Base-by-base conservation (phyloP, 2,888 invertebrate genomes). In the Catocala sponsa region DNA sequence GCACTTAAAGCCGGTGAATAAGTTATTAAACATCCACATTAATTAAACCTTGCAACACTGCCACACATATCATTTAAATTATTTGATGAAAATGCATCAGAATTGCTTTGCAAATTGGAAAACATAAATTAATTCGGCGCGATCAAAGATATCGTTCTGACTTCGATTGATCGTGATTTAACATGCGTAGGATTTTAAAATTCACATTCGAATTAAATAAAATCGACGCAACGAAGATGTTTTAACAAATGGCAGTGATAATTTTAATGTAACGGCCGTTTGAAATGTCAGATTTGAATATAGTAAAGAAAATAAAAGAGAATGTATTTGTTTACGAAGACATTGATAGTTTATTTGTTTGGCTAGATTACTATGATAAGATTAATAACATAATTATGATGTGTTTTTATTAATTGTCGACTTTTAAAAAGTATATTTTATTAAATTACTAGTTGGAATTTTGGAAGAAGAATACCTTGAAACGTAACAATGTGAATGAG, bases 141-240 rank as follows among this genome's bases (percentile, higher is more conserved):
- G 63, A 68, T 78, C 74, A 74, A 78, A 78, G 80, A 68, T 72
- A 71, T 68, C 51, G 60, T 48, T 59, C 12, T 49, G 70, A 65
- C 68, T 63, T 62, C 67, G 65, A 79, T 78, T 65, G 75, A 72
- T 72, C 59, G 63, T 65, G 67, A 63, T 62, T 62, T 70, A 71
- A 76, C 42, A 65, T 55, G 69, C 64, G 69, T 68, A 66, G 51
- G 48, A 62, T 67, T 70, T 71, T 46, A 44, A 69, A 63, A 63
- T 64, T 63, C 59, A 60, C 63, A 52, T 64, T 65, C 55, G 57
- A 63, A 63, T 58, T 52, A 60, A 76, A 71, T 55, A 64, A 70
- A 76, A 65, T 59, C 56, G 52, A 64, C 56, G 63, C 53, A 6
- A 35, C 54, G 61, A 59, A 42, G 42, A 11, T 5, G 50, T 65